Base-by-base conservation (phyloP, 2,797 vertebrate genomes). In the Semotilus atromaculatus region DNA sequence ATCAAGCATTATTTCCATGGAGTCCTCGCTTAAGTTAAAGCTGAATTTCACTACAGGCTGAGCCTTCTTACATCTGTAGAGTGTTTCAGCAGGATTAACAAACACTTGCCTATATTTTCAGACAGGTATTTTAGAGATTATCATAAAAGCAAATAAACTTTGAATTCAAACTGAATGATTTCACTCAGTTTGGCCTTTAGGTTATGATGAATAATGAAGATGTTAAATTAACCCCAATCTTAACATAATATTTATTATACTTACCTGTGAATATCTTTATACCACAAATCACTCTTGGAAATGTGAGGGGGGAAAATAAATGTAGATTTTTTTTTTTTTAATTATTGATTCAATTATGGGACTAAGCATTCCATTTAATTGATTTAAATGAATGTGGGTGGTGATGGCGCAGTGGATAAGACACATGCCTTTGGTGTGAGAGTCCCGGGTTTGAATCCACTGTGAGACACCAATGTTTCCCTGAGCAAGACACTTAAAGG, bases 1-100 rank as follows among this genome's bases (percentile, higher is more conserved):
- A 58, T 71, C 31, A 36, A 91, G 84, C 91, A 94, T 92, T 66
- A 48, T 90, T 43, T 87, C 85, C 10, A 89, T 10, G 10, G 91
- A 86, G 0, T 88, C 85, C 45, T 91, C 90, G 81, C 89, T 88
- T 19, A 93, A 66, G 70, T 85, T 70, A 45, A 16, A 77, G 66
- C 26, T 9, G 7, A 91, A 40, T 13, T 90, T 71, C 0, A 90
- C 0, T 5, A 48, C 19, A 73, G 70, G 23, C 5, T 89, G 79
- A 1, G 8, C 3, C 0, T 31, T 78, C 64, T 73, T 74, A 45
- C 82, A 62, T 21, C 82, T 84, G 60, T 34, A n/a, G 82, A 51
- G 9, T 60, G 10, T 72, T 72, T 11, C 21, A 81, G 36, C 19
- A 70, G 16, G 16, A 58, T 60, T 72, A 72, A 58, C 1, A 55